A percentile compares a stretch with the other conserved stretches of the same genome.
phyloP scores from a whole-genome alignment of 2,797 vertebrate species.

The Psittacula echo region DNA sequence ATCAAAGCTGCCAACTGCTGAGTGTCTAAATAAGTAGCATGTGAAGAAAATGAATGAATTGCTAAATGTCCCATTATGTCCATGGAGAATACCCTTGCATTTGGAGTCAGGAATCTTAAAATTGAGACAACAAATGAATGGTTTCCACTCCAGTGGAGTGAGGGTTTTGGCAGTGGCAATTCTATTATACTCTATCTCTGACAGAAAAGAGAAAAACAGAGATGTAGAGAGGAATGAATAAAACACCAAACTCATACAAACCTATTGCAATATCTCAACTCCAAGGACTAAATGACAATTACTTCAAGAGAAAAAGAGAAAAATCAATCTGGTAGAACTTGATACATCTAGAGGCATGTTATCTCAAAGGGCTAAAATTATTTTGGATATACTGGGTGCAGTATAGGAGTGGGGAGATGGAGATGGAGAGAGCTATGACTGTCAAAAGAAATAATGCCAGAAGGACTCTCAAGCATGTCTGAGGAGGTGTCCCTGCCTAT shows the following conservation, averaged over 20 bases:
- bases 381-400: slow-evolving; percentile 29
- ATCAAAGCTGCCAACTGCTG: slow-evolving; percentile 83
- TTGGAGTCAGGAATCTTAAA: slow-evolving; percentile 78
- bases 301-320: slow-evolving; percentile 9
- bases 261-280: slow-evolving; percentile 18
- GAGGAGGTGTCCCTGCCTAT: too few species aligned
- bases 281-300: slow-evolving; percentile 41
- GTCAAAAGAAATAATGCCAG: not conserved
- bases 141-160: slow-evolving; percentile 78
- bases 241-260: slow-evolving; percentile 36
- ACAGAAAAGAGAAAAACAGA: slow-evolving; percentile 43
- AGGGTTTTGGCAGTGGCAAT: slow-evolving; percentile 71
- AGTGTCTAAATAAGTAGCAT: slow-evolving; percentile 83
- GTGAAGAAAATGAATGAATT: slow-evolving; percentile 84
- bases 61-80: slow-evolving; percentile 84
- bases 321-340: slow-evolving; percentile 22
- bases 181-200: slow-evolving; percentile 68
- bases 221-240: slow-evolving; percentile 43
- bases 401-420: not conserved
- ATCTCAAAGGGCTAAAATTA: not conserved
- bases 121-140: slow-evolving; percentile 79
- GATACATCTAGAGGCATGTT: not conserved
- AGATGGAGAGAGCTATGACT: not conserved
- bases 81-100: slow-evolving; percentile 78
- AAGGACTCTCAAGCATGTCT: not conserved